phyloP scores from a whole-genome alignment of 2,888 invertebrate genomes.

The Amphipoea oculea region DNA sequence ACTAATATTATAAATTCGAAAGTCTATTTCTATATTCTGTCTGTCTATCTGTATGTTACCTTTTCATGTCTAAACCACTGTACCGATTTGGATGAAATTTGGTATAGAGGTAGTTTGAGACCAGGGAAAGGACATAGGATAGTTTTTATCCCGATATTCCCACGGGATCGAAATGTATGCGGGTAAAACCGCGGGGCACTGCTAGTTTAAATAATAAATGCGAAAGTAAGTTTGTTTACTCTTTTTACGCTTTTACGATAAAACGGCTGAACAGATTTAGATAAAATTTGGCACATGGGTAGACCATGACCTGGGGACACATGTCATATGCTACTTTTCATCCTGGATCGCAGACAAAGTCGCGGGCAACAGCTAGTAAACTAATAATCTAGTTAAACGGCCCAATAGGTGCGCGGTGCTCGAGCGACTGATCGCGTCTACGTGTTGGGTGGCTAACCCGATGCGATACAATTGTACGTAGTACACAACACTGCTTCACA shows the following conservation, averaged over 20 bases:
- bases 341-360: not conserved
- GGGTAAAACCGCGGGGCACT: no score
- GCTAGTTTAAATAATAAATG: no score
- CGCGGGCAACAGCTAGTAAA: not conserved
- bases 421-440: no score
- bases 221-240: no score
- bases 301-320: not conserved
- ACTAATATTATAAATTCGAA: not conserved
- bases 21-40: no score
- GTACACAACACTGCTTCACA: no score
- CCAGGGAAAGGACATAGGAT: no score
- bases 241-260: no score
- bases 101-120: not conserved
- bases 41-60: not conserved
- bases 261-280: no score
- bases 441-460: no score
- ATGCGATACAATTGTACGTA: not conserved
- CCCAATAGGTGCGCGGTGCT: not conserved
- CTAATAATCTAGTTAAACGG: not conserved
- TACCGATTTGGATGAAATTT: not conserved
- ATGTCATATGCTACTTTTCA: not conserved
- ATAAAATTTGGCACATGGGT: not conserved
- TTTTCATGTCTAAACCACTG: not conserved
- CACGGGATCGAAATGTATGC: no score
- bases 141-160: no score